Conservation (phyloP, 2,888 invertebrate species). For the Patella pellucida region DNA sequence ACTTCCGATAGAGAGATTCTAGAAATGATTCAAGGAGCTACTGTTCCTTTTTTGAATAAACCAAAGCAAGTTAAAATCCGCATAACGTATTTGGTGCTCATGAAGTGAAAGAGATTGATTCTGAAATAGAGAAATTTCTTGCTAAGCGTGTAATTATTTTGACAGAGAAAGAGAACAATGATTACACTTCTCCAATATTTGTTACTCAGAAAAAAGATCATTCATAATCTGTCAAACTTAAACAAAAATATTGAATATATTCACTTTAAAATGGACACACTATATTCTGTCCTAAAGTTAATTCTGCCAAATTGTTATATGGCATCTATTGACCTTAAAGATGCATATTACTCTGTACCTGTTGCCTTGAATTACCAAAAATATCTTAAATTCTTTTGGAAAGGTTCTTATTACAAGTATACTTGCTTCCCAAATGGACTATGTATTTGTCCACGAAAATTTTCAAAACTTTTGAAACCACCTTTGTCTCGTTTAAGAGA, state of each 20-base stretch:
- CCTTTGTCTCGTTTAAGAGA: no score
- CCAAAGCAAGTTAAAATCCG: background rate
- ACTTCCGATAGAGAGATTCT: conserved; percentile 15
- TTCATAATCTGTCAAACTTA: conserved; percentile 25
- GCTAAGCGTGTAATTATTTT: background rate
- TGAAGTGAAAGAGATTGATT: background rate
- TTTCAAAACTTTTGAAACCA: no score
- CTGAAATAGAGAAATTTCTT: background rate
- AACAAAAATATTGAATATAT: conserved; percentile 21
- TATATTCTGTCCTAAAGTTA: conserved; percentile 16
- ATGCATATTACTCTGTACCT: conserved; percentile 25
- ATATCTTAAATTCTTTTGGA: conserved; percentile 21
- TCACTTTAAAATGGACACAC: conserved; percentile 30
- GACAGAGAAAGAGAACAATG: background rate
- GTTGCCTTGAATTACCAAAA: conserved; percentile 13
- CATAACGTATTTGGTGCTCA: background rate
- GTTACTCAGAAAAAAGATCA: no score
- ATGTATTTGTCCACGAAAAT: no score
- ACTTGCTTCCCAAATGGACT: conserved; percentile 15
- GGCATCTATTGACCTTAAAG: conserved; percentile 19
- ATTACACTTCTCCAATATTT: conserved; percentile 29
- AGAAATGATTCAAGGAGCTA: background rate
- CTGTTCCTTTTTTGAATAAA: background rate
- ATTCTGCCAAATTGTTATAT: conserved; percentile 14
- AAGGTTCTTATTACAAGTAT: conserved; percentile 19